These are phyloP conservation scores for Cheilosia pagana DNA, from an alignment of 2,888 invertebrate species.

Conservation along the genomic window DNA sequence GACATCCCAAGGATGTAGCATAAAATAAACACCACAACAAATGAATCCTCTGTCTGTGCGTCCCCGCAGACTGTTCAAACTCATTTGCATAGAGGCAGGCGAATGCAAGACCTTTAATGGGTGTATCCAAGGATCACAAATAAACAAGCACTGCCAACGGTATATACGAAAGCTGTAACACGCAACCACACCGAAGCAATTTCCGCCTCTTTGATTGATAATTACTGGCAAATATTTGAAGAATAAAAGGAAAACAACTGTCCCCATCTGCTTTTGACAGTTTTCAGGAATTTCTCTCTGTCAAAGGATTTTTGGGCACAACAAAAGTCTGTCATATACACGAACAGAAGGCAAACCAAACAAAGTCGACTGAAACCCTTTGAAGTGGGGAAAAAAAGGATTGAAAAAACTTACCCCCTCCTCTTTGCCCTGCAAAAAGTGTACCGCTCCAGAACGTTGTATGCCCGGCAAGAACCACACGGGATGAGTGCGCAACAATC, in stretches of 20 bases:
- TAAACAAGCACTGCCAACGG: conserved; percentile 15
- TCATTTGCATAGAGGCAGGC: conserved; percentile 40
- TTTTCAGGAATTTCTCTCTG: conserved; percentile 36
- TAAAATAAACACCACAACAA: conserved; percentile 42
- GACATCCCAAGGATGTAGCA: conserved; percentile 17
- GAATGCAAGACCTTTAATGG: conserved; percentile 31
- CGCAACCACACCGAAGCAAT: conserved; percentile 53
- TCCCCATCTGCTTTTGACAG: conserved; percentile 54
- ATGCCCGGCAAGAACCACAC: conserved; percentile 98
- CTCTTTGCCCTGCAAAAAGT: conserved; percentile 96
- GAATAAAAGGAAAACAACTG: conserved; percentile 12
- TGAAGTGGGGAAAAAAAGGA: conserved; percentile 69
- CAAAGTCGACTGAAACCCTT: conserved; percentile 44
- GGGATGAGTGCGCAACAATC: conserved; percentile 95
- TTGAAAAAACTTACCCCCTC: conserved; percentile 89
- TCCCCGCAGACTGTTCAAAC: conserved; percentile 6
- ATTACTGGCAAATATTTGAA: conserved; percentile 61
- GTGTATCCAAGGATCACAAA: conserved; percentile 27
- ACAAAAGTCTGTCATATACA: conserved; percentile 66
- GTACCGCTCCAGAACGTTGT: conserved; percentile 96
- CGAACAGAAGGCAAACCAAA: conserved; percentile 24
- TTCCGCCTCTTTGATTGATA: conserved; percentile 67
- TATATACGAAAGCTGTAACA: not conserved
- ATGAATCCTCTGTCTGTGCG: conserved; percentile 27
- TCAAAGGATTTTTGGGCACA: conserved; percentile 55